Base-by-base conservation (phyloP, 2,888 invertebrate genomes). In the Petrolisthes manimaculis region DNA sequence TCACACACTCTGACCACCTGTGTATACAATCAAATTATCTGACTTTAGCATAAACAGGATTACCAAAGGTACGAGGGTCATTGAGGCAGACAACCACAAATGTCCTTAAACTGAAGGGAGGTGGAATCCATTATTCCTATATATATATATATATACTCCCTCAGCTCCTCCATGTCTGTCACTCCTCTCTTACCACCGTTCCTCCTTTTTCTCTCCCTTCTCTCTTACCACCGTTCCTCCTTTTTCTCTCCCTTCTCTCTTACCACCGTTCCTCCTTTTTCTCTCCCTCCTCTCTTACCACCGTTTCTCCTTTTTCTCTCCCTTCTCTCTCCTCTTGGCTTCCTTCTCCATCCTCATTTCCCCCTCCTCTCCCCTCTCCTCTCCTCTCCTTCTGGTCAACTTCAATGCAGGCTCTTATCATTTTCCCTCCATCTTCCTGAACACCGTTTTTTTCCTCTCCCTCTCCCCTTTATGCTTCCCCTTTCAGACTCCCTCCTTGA, bases 191-290 rank as follows among this genome's bases (percentile, higher is more conserved):
- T 54, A 24, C 51, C 74, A 14, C 74, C n/a, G 5, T n/a, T n/a
- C 21, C 74, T 74, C 74, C n/a, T 21, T 74, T 5, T 74, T 74
- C 78, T 78, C 74, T 74, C 74, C 21, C 74, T n/a, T 21, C 21
- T 21, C 21, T 5, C n/a, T 21, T 74, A 14, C 5, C 51, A 5
- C n/a, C 21, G 8, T n/a, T 21, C 21, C 21, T 74, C 74, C 5
- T n/a, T 14, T n/a, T 21, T 74, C n/a, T 74, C 5, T 74, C 74
- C n/a, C n/a, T 61, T 14, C 61, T 61, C 9, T 61, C 14, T 61
- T 14, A 9, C 8, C 21, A 6, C 21, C 74, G 5, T 74, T 74
- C n/a, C 74, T 74, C 74, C 21, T 21, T 74, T 21, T 21, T n/a
- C 21, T 14, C 21, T 21, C n/a, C 21, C 74, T 5, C 14, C n/a